Base-by-base conservation (phyloP, 2,888 invertebrate genomes). In the Ischnus inquisitorius region DNA sequence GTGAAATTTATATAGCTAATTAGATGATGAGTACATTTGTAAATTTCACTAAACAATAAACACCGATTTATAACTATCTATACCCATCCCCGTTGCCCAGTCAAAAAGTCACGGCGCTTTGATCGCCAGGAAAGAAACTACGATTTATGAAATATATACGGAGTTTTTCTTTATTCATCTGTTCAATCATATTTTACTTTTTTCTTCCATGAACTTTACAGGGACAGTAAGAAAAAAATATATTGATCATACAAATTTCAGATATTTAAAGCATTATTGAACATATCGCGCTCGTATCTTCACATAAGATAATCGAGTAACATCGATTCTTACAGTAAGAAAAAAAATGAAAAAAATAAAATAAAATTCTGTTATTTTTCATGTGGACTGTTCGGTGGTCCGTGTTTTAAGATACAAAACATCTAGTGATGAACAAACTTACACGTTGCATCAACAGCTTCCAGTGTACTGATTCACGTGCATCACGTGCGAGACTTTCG, bases 31-130 rank as follows among this genome's bases (percentile, higher is more conserved):
- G 87, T 86, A 88, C 85, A 89, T 91, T 91, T 92, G 90, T 92
- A 91, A 91, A 92, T 92, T 92, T 91, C 90, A 91, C 89, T 89
- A 90, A 88, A 90, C 88, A 91, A 92, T 90, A 91, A 92, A 90
- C 80, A 90, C 83, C 83, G 86, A 89, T 92, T 92, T 92, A 89
- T 92, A 91, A 91, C 86, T 88, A 90, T 41, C 19, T 64, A 39
- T 39, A 16, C 54, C 43, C 22, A 60, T 46, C 54, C 54, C 51
- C 22, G 19, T 22, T 19, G 19, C 51, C 51, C 51, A 34, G 2
- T 16, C 19, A n/a, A 51, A 2, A 2, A n/a, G 48, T 34, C 34
- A 51, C 51, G 19, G 16, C 16, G 48, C 10, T 0, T 16, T 51
- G 8, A 16, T 51, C 60, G 28, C 14, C 60, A 60, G 60, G 60